Base-by-base conservation (phyloP, 2,888 invertebrate genomes). In the Agonopterix subpropinquella region DNA sequence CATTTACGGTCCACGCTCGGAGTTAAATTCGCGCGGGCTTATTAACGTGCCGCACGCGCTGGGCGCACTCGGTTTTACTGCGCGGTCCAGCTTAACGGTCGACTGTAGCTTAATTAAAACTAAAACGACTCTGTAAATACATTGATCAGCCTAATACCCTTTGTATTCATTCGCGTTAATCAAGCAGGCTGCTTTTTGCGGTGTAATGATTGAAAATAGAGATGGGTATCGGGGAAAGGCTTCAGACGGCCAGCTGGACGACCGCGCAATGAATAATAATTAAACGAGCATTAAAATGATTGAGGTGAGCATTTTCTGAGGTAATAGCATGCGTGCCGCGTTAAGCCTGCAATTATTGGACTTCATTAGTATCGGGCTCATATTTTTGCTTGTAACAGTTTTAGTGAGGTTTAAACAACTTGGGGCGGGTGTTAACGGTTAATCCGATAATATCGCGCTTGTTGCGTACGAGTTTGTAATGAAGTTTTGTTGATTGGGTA, bases 21-120 rank as follows among this genome's bases (percentile, higher is more conserved):
- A 72, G 77, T 77, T 72, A 77, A 78, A 83, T 75, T 77, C 49
- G 51, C 70, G 64, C 71, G 57, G 66, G 79, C 75, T 78, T 80
- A 82, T 82, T 78, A 81, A 71, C 76, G 71, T 66, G 67, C 65
- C 71, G 70, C 68, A 71, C 68, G 72, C 69, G 64, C 62, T 61
- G 13, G 15, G 67, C 68, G 69, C 61, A 57, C 67, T 72, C 70
- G 61, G 69, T 77, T 84, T 82, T 79, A 80, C 78, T 74, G 72
- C 77, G 68, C 62, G 70, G 73, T 70, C 66, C 72, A 54, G 73
- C 71, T 77, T 81, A 79, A 81, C 74, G 69, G 70, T 55, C 61
- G 57, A 56, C 65, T 73, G 76, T 68, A 70, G 77, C 76, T 81
- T 84, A 80, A 86, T 86, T 83, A 84, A 84, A 86, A 80, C 80